Evolutionary conservation across 2,113 vertebrate genomes (phyloP).

Genomic region (Sprattus sprattus): DNA sequence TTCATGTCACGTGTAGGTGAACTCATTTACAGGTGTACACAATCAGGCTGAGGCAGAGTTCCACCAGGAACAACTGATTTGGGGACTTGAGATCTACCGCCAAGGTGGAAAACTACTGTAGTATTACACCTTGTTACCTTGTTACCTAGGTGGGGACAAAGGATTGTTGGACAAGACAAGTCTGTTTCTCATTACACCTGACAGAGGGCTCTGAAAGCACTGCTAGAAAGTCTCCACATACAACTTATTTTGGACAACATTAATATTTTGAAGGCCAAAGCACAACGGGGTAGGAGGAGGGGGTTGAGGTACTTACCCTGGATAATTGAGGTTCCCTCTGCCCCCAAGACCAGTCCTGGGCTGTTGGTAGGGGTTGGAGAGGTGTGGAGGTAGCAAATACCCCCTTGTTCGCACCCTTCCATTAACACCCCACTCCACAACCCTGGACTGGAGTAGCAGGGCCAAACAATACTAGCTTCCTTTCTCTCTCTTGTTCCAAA

Average conservation of each 20-base stretch:
- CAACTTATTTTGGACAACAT: not conserved
- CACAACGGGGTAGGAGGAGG: conserved; percentile 55
- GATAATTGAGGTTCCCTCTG: conserved; percentile 57
- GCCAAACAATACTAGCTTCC: not conserved
- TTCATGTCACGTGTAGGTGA: not conserved
- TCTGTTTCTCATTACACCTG: conserved; percentile 99
- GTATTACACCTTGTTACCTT: not conserved
- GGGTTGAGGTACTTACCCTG: conserved; percentile 74
- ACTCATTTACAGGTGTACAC: not conserved
- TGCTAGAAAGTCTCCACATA: conserved; percentile 62
- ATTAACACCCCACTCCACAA: conserved; percentile 53
- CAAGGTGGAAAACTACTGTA: not conserved
- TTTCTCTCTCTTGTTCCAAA: conserved; percentile 57
- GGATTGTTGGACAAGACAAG: conserved; percentile 47
- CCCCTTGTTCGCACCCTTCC: conserved; percentile 57
- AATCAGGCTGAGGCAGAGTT: not conserved
- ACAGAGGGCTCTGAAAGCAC: conserved; percentile 75
- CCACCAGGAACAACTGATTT: not conserved
- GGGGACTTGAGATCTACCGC: not conserved
- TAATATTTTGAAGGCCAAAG: not conserved
- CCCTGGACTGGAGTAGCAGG: conserved; percentile 43
- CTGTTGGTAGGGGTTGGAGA: conserved; percentile 64
- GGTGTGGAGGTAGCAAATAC: conserved; percentile 46
- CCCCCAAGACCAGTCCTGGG: conserved; percentile 60
- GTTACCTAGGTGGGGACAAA: not conserved